phyloP scores from a whole-genome alignment of 64 coral and sea anemone species.

The Catalaphyllia jardinei region DNA sequence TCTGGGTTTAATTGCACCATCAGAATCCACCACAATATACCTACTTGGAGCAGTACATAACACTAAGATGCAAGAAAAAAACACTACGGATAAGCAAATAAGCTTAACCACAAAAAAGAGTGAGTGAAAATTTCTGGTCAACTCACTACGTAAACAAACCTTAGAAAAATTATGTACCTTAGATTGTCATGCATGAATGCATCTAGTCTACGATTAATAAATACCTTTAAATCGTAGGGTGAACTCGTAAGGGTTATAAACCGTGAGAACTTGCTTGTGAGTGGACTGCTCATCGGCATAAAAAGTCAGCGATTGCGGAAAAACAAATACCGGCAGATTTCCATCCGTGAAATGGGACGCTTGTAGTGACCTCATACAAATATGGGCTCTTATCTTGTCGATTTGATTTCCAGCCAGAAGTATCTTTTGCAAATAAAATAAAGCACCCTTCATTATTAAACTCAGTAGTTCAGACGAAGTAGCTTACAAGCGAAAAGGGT shows the following conservation, averaged over 20 bases:
- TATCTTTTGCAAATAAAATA: neutral
- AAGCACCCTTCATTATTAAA: neutral
- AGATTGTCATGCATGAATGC: neutral
- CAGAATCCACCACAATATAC: slow-evolving; percentile 92
- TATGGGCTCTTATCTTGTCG: neutral
- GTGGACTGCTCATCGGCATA: slow-evolving; percentile 90
- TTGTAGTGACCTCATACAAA: slow-evolving; percentile 98
- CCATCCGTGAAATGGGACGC: slow-evolving; percentile 96
- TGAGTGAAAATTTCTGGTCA: neutral
- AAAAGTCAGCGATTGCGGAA: slow-evolving; percentile 91
- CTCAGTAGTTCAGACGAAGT: too few species aligned
- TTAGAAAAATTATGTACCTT: too few species aligned
- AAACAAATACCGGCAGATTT: slow-evolving; percentile 95
- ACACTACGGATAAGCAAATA: neutral
- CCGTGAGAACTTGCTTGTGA: slow-evolving; percentile 95
- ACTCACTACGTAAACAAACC: neutral
- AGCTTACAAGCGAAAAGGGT: too few species aligned
- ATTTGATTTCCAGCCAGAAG: neutral
- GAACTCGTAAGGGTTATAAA: slow-evolving; percentile 99
- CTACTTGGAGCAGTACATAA: slow-evolving; percentile 89
- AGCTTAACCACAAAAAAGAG: neutral
- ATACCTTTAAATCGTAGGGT: slow-evolving; percentile 94
- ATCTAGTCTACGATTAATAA: neutral
- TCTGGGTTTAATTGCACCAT: slow-evolving; percentile 92
- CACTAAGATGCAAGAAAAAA: slow-evolving; percentile 43